Evolutionary conservation across 2,113 vertebrate species (phyloP).

Genomic region (Poicephalus meyeri): DNA sequence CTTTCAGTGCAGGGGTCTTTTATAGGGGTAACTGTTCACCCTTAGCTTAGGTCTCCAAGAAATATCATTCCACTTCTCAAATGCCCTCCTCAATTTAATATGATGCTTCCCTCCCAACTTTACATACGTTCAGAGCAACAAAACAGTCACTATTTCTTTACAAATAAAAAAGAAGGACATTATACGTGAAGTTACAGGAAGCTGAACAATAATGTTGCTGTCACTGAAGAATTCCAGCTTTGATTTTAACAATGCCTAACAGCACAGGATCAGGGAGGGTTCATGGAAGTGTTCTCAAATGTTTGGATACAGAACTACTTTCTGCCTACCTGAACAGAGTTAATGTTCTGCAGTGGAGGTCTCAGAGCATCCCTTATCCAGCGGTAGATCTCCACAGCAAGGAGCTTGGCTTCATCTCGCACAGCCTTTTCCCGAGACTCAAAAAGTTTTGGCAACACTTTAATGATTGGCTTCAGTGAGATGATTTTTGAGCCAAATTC

Average conservation of each 20-base stretch:
- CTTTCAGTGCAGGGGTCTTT: background rate
- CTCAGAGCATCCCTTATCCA: conserved; percentile 97
- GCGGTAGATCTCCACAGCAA: conserved; percentile 93
- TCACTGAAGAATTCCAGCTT: background rate
- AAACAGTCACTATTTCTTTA: background rate
- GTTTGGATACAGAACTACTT: background rate
- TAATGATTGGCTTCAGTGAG: conserved; percentile 94
- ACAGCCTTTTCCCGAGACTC: conserved; percentile 98
- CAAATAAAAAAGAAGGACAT: background rate
- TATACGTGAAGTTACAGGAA: background rate
- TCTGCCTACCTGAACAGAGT: conserved; percentile 89
- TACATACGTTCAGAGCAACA: background rate
- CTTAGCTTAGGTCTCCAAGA: background rate
- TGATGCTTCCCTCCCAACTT: background rate
- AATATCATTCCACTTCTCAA: background rate
- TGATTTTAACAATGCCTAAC: background rate
- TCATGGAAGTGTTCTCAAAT: background rate
- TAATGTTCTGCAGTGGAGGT: conserved; percentile 90
- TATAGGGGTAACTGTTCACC: background rate
- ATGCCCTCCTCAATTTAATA: background rate
- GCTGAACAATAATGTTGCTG: background rate
- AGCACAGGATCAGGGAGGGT: background rate
- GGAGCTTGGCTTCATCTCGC: conserved; percentile 93
- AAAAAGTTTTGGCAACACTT: conserved; percentile 95
- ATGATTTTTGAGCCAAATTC: conserved; percentile 99